These are phyloP conservation scores for Meteorus cinctellus DNA, from an alignment of 2,888 invertebrate species.

Conservation along the genomic window DNA sequence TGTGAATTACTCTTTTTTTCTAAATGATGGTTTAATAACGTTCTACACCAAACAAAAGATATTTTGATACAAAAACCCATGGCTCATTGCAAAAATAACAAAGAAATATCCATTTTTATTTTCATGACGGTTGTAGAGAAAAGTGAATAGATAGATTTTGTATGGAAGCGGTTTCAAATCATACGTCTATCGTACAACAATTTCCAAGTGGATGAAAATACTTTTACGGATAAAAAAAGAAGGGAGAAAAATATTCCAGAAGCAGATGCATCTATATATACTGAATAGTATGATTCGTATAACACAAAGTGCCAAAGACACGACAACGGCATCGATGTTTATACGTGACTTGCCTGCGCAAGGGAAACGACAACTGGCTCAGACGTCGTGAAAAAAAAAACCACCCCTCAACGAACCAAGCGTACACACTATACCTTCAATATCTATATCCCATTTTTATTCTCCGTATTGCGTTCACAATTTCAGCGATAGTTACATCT, in stretches of 20 bases:
- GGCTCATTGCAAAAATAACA: not conserved
- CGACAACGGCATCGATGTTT: constrained; percentile 25
- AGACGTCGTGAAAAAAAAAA: constrained; percentile 8
- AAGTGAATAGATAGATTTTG: constrained; percentile 10
- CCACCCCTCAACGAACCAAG: not conserved
- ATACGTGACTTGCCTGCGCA: constrained; percentile 33
- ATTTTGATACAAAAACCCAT: not conserved
- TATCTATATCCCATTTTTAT: constrained; percentile 3
- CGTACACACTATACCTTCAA: not conserved
- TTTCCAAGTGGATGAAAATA: constrained; percentile 14
- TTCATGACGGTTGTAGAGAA: not conserved
- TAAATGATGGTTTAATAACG: too few species aligned
- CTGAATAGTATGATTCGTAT: not conserved
- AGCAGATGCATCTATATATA: constrained; percentile 10
- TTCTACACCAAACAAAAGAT: not conserved
- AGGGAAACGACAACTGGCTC: constrained; percentile 7
- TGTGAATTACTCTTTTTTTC: too few species aligned
- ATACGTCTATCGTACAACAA: constrained; percentile 2
- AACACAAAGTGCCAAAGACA: constrained; percentile 35
- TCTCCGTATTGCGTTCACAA: constrained; percentile 6
- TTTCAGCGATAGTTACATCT: not conserved
- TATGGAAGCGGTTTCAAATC: not conserved
- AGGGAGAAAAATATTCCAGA: not conserved
- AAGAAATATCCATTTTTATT: not conserved
- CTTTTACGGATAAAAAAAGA: not conserved